Evolutionary conservation across 2,797 vertebrate species (phyloP), one percentile per base, ranked within the genome.

Genomic region (Crossoptilon crossoptilon): DNA sequence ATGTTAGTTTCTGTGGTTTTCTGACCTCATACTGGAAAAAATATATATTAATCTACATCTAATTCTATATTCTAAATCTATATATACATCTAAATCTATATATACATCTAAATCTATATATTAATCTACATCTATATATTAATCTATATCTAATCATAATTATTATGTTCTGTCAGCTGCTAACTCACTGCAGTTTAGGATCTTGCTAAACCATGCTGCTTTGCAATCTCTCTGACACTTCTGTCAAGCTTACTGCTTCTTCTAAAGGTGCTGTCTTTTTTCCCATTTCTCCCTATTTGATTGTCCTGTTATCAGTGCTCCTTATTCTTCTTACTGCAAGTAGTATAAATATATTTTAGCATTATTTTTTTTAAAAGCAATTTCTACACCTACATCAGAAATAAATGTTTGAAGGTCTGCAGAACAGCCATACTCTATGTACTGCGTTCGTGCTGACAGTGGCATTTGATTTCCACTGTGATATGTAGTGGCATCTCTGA

Each of bases 11-110:
- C 37, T 64, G 59, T 71, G 60, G 43, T 73, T 93, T 95, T 91
- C 82, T 96, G 92, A 96, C 75, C 67, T 96, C 93, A 96, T 56
- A 58, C 67, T 86, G 78, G 88, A 95, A 95, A 96, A 94, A 41
- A 43, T 14, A 33, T 91, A 46, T 78, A 59, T 95, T 93, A 80
- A 89, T 96, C 87, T 93, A 5, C 37, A 33, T 33, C 33, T 33
- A 33, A 33, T 33, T 33, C 33, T 33, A 33, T 33, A 33, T 33
- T 33, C 33, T 33, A 33, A 33, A 33, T 33, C 33, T 33, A 33
- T 33, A 33, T 33, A 33, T 33, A 33, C 33, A 33, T 33, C 33
- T 33, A 33, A 33, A 33, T 33, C 33, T 14, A 33, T 91, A 46
- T 78, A 59, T 95, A n/a, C n/a, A 33, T 33, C 33, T 33, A 33